Conservation (phyloP, 2,113 vertebrate genomes). For the Peromyscus californicus region DNA sequence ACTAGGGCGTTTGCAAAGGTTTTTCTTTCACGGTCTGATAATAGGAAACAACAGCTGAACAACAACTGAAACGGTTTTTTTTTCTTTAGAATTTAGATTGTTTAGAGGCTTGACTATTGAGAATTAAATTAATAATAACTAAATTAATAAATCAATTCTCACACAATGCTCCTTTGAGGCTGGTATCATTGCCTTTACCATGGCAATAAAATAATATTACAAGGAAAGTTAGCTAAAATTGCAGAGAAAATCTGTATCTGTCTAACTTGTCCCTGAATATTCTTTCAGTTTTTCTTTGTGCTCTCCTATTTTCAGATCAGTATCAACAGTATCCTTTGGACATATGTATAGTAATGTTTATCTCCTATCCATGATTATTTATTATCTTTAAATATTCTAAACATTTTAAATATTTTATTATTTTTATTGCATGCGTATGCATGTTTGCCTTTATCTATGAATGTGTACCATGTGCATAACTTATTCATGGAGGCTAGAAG, state of each 20-base stretch:
- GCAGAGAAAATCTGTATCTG: neutral
- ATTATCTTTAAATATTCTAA: neutral
- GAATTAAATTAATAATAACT: neutral
- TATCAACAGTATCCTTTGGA: neutral
- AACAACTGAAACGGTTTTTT: neutral
- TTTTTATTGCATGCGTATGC: neutral
- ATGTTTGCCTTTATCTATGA: neutral
- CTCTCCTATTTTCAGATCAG: neutral
- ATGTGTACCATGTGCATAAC: neutral
- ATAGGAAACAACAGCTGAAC: no score
- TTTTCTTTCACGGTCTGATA: neutral
- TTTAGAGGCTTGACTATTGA: neutral
- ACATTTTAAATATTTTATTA: neutral
- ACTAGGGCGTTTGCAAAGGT: neutral
- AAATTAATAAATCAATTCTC: neutral
- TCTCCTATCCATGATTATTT: neutral
- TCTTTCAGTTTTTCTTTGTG: neutral
- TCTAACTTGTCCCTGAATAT: neutral
- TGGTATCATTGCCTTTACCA: neutral
- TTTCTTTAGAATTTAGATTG: neutral
- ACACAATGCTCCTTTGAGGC: neutral
- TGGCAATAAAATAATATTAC: neutral
- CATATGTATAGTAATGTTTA: neutral
- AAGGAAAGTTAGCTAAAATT: neutral
- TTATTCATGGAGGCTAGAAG: no score